These are phyloP conservation scores for Rhabditoides inermis DNA, from an alignment of 2,888 invertebrate species.

Conservation along the genomic window DNA sequence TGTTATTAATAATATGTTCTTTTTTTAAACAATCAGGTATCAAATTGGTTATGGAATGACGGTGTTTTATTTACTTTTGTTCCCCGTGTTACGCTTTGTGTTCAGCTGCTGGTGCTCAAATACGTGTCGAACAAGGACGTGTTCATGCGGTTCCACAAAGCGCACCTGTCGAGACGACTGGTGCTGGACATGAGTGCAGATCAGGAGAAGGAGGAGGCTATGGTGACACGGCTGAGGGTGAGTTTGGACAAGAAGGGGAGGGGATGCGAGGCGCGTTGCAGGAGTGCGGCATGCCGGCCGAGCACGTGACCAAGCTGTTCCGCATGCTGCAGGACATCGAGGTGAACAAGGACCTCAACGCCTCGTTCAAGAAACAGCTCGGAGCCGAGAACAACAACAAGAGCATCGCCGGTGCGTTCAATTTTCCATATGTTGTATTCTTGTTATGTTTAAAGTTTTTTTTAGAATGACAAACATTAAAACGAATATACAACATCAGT, in stretches of 20 bases:
- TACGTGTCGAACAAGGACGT: conserved; percentile 99
- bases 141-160: conserved; percentile 98
- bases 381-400: conserved; percentile 27
- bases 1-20: neutral
- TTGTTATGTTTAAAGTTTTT: no score
- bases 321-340: conserved; percentile 90
- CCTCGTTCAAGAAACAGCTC: conserved; percentile 66
- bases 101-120: conserved; percentile 77
- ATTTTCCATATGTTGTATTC: neutral
- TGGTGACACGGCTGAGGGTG: conserved; percentile 80
- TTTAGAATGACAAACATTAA: neutral
- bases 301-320: conserved; percentile 93
- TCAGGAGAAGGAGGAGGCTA: conserved; percentile 96
- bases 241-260: conserved; percentile 15
- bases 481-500: no score
- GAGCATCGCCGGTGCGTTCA: conserved; percentile 24
- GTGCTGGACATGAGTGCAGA: conserved; percentile 96
- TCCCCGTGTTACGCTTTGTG: conserved; percentile 1
- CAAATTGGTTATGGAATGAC: neutral
- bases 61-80: neutral
- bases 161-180: conserved; percentile 84
- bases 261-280: conserved; percentile 53
- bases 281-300: conserved; percentile 98
- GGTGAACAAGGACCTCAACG: conserved; percentile 60
- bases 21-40: neutral